These are phyloP conservation scores for Poeciliopsis occidentalis DNA, from an alignment of 2,113 vertebrate species.

Conservation along the genomic window DNA sequence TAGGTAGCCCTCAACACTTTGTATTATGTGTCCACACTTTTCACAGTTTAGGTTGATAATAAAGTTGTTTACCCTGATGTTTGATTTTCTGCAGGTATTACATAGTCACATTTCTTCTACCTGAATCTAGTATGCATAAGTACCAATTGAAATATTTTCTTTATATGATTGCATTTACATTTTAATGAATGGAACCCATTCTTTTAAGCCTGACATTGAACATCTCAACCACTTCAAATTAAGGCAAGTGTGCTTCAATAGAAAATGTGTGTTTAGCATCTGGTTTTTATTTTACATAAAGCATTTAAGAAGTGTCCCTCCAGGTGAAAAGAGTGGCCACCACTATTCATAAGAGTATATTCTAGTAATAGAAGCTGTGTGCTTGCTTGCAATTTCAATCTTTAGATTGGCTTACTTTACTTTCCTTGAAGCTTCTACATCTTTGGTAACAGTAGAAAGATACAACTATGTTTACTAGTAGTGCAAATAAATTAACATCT, in stretches of 20 bases:
- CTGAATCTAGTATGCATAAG: no score
- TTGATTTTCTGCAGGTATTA: neutral
- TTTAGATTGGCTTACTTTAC: neutral
- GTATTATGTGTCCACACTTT: neutral
- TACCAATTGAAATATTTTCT: no score
- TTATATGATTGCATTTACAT: no score
- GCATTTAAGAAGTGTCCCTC: neutral
- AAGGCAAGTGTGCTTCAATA: no score
- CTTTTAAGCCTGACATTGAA: no score
- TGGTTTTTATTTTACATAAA: neutral
- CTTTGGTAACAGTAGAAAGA: neutral
- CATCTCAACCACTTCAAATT: no score
- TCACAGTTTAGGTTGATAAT: neutral
- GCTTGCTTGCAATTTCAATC: conserved; percentile 2
- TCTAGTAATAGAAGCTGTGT: neutral
- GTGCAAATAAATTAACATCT: conserved; percentile 1
- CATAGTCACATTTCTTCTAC: no score
- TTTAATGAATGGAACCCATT: no score
- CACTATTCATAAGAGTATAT: neutral
- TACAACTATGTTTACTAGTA: neutral
- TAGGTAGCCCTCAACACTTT: neutral
- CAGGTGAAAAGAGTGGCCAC: neutral
- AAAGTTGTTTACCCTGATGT: neutral
- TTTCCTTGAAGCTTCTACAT: neutral
- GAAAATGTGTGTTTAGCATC: no score